A percentile compares a stretch with the other conserved stretches of the same genome.
phyloP scores from a whole-genome alignment of 2,113 vertebrate species.

The Pangasianodon hypophthalmus region DNA sequence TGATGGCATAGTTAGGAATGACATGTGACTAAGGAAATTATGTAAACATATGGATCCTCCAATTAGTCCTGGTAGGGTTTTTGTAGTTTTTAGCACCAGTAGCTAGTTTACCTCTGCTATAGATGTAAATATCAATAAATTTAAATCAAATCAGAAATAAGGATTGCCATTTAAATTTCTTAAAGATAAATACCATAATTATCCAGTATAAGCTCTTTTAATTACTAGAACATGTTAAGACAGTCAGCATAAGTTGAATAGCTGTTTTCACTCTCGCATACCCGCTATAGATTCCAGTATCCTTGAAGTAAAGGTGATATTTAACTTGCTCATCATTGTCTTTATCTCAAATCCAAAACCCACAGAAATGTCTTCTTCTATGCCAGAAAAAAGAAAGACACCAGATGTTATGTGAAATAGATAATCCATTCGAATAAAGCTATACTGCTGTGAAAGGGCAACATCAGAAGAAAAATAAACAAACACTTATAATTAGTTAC shows the following conservation, averaged over 20 bases:
- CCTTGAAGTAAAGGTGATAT: too few species aligned
- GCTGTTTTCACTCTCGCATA: background rate
- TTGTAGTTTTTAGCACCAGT: background rate
- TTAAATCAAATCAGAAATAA: background rate
- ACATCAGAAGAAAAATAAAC: background rate
- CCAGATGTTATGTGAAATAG: background rate
- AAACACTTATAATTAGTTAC: slow-evolving; percentile 5
- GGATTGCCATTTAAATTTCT: background rate
- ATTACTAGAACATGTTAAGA: background rate
- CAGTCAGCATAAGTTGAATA: background rate
- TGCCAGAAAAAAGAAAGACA: background rate
- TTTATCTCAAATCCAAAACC: background rate
- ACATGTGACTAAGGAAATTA: background rate
- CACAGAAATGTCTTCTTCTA: background rate
- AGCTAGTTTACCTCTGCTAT: background rate
- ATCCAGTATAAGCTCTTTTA: background rate
- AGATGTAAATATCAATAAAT: background rate
- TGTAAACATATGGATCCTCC: background rate
- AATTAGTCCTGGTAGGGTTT: background rate
- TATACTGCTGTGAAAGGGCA: background rate
- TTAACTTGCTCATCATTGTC: background rate
- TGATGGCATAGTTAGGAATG: too few species aligned
- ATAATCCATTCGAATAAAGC: background rate
- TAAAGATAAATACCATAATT: background rate
- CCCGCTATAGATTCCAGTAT: too few species aligned